Evolutionary conservation across 2,888 invertebrate genomes (phyloP).

Genomic region (Drosophila maculinotata): DNA sequence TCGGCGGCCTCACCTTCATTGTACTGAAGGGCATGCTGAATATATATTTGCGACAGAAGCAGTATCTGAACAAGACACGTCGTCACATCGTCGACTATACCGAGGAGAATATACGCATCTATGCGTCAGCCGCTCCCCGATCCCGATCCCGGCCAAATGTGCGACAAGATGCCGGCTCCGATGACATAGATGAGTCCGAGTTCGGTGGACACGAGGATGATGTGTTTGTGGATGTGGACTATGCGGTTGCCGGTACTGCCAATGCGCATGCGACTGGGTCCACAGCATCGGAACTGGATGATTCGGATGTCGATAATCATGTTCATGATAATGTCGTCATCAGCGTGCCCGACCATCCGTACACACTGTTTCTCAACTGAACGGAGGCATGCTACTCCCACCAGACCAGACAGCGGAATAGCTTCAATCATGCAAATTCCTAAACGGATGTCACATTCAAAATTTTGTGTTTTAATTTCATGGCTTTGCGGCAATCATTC

Average conservation of each 20-base stretch:
- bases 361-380: conserved; percentile 8
- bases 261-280: neutral
- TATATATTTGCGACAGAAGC: conserved; percentile 97
- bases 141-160: neutral
- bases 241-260: too few species aligned
- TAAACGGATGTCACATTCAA: neutral
- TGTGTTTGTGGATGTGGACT: neutral
- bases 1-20: conserved; percentile 96
- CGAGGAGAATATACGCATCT: conserved; percentile 85
- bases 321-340: conserved; percentile 19
- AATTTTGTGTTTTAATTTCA: neutral
- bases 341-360: conserved; percentile 31
- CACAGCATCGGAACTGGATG: neutral
- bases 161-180: conserved; percentile 34
- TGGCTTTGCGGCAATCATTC: conserved; percentile 1
- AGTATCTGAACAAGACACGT: conserved; percentile 94
- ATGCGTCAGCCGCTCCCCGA: too few species aligned
- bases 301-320: conserved; percentile 7
- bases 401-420: neutral
- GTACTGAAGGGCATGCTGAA: conserved; percentile 96
- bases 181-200: conserved; percentile 2
- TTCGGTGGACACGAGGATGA: neutral
- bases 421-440: conserved; percentile 11
- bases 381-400: neutral
- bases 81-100: conserved; percentile 95